A percentile compares a stretch with the other conserved stretches of the same genome.
Conservation (phyloP, 1,140 invertebrate genomes). For the Diorhabda carinulata region DNA sequence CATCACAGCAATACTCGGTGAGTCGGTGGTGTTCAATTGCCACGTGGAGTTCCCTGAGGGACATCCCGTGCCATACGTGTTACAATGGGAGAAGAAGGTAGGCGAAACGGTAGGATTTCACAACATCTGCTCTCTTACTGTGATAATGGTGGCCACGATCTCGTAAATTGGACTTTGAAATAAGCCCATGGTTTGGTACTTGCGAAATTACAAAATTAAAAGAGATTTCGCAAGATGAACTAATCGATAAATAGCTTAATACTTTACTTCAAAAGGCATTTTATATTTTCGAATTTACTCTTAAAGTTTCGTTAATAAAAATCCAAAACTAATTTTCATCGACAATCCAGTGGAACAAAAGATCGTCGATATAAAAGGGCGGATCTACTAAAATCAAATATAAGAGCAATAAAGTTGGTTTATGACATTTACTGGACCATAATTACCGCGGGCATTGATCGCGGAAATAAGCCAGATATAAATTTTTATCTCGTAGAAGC, state of each 20-base stretch:
- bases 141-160: slow-evolving; percentile 19
- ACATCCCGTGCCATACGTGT: slow-evolving; percentile 91
- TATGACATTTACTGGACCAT: not conserved
- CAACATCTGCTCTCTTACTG: slow-evolving; percentile 40
- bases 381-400: not conserved
- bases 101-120: slow-evolving; percentile 85
- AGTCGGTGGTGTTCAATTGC: slow-evolving; percentile 94
- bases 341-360: not conserved
- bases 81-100: slow-evolving; percentile 98
- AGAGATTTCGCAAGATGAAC: too few species aligned
- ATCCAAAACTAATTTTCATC: slow-evolving; percentile 1
- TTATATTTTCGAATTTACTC: not conserved
- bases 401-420: not conserved
- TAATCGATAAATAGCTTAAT: too few species aligned
- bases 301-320: not conserved
- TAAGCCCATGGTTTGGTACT: slow-evolving; percentile 30
- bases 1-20: slow-evolving; percentile 91
- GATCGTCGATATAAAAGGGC: not conserved
- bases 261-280: too few species aligned
- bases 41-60: slow-evolving; percentile 92
- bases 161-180: slow-evolving; percentile 3
- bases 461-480: not conserved
- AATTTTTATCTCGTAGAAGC: too few species aligned
- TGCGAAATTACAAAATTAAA: slow-evolving; percentile 18
- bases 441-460: not conserved